A percentile compares a stretch with the other conserved stretches of the same genome.
phyloP scores from a whole-genome alignment of 30 jellyfish, hydroid and myxozoan species.

The Morbakka virulenta region DNA sequence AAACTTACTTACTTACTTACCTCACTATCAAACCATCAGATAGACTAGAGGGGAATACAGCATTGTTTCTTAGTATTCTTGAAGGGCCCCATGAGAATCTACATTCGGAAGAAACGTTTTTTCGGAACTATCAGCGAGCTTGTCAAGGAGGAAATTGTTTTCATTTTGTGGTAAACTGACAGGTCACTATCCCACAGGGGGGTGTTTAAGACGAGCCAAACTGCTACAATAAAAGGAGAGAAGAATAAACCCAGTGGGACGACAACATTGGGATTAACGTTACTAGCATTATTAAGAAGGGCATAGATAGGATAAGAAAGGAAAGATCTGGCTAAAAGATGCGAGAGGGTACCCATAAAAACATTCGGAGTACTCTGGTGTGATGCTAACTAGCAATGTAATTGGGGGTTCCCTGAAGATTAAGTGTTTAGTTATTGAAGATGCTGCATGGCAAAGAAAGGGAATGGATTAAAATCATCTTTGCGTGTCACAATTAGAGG shows the following conservation, averaged over 20 bases:
- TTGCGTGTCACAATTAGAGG: no score
- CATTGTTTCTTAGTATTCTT: conserved; percentile 5
- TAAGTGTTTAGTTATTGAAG: conserved; percentile 26
- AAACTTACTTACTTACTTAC: no score
- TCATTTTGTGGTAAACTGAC: conserved; percentile 19
- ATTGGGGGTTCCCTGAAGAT: conserved; percentile 15
- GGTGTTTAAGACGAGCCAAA: conserved; percentile 28
- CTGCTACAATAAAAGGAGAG: conserved; percentile 9
- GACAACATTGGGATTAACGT: neutral
- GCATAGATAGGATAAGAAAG: neutral
- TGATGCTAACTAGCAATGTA: conserved; percentile 42
- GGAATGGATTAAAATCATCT: no score
- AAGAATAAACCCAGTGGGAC: conserved; percentile 6
- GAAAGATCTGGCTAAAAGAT: conserved; percentile 33
- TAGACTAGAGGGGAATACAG: conserved; percentile 19
- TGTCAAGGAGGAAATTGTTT: conserved; percentile 11
- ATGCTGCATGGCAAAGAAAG: conserved; percentile 62
- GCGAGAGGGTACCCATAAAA: no score
- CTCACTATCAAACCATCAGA: no score
- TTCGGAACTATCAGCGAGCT: neutral
- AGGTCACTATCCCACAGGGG: conserved; percentile 41
- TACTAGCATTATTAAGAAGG: neutral
- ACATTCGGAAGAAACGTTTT: neutral
- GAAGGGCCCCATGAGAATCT: conserved; percentile 7
- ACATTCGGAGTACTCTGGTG: conserved; percentile 8